These are phyloP conservation scores for Cerceris rybyensis DNA, from an alignment of 2,888 invertebrate genomes.

Conservation along the genomic window DNA sequence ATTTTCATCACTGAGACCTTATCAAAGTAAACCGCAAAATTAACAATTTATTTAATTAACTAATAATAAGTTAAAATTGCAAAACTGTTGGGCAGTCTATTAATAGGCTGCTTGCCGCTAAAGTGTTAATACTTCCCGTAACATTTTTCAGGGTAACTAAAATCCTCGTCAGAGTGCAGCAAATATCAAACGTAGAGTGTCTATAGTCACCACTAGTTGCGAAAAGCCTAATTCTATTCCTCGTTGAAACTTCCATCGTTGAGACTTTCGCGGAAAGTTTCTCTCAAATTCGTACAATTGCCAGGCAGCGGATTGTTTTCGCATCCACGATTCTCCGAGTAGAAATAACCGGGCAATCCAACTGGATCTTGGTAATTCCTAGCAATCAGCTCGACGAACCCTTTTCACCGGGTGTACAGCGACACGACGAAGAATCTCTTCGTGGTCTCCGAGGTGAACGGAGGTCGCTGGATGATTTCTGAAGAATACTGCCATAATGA, in stretches of 20 bases:
- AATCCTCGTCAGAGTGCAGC: too few relatives aligned
- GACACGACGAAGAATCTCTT: slow-evolving; percentile 53
- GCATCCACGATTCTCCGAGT: slow-evolving; percentile 32
- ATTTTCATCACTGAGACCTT: too few relatives aligned
- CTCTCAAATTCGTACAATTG: slow-evolving; percentile 6
- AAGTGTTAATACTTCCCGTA: too few relatives aligned
- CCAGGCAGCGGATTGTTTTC: slow-evolving; percentile 17
- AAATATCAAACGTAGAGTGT: too few relatives aligned
- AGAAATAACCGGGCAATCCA: slow-evolving; percentile 14
- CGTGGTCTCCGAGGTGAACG: slow-evolving; percentile 45
- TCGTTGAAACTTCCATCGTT: not conserved
- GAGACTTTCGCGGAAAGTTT: not conserved
- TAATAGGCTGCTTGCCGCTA: too few relatives aligned
- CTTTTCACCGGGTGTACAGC: slow-evolving; percentile 45
- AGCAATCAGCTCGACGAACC: slow-evolving; percentile 59
- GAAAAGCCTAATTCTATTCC: not conserved
- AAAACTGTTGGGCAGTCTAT: too few relatives aligned
- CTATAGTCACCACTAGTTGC: too few relatives aligned
- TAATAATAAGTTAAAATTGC: too few relatives aligned
- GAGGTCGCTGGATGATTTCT: slow-evolving; percentile 61
- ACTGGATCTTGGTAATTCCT: slow-evolving; percentile 48
- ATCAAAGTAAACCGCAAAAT: too few relatives aligned
- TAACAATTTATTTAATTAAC: too few relatives aligned
- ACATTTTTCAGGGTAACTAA: too few relatives aligned
- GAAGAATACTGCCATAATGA: slow-evolving; percentile 52